These are phyloP conservation scores for Gymnoscopelus microlampas DNA, from an alignment of 2,797 vertebrate genomes.

Conservation along the genomic window DNA sequence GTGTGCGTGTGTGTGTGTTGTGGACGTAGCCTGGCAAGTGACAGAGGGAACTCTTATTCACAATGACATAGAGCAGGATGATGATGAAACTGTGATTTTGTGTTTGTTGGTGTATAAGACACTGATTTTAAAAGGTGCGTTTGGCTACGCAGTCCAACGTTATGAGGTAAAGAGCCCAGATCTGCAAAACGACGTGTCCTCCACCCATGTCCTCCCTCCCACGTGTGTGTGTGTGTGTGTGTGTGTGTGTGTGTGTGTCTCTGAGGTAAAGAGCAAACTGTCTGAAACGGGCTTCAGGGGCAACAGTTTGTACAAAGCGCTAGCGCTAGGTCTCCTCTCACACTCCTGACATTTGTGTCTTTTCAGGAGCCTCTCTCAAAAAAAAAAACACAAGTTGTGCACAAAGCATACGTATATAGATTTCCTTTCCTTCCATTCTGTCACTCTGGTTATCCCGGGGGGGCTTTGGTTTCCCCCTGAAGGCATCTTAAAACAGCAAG, in stretches of 20 bases:
- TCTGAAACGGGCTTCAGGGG: slow-evolving; percentile 60
- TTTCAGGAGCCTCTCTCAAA: slow-evolving; percentile 84
- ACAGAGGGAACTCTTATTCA: slow-evolving; percentile 17
- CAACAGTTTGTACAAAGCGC: slow-evolving; percentile 56
- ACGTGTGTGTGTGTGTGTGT: slow-evolving; percentile 42
- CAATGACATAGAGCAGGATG: too few species aligned
- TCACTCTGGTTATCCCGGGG: slow-evolving; percentile 34
- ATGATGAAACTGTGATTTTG: not conserved
- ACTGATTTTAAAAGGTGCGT: slow-evolving; percentile 60
- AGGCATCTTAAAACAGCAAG: slow-evolving; percentile 70
- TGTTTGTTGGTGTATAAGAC: slow-evolving; percentile 51
- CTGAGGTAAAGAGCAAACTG: slow-evolving; percentile 72
- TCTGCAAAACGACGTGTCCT: slow-evolving; percentile 55
- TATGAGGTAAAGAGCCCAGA: slow-evolving; percentile 72
- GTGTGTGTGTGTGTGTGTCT: slow-evolving; percentile 29
- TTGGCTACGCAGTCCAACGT: slow-evolving; percentile 67
- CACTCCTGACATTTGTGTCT: slow-evolving; percentile 38
- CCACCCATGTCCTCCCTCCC: slow-evolving; percentile 24
- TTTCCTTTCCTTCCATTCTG: slow-evolving; percentile 81
- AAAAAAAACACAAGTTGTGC: slow-evolving; percentile 23
- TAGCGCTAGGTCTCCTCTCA: slow-evolving; percentile 40
- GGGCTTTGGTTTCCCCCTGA: slow-evolving; percentile 49
- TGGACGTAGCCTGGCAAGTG: slow-evolving; percentile 14
- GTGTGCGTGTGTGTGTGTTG: slow-evolving; percentile 1
- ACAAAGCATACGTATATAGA: slow-evolving; percentile 35